These are phyloP conservation scores for Smithornis capensis DNA, from an alignment of 2,113 vertebrate species.

Conservation along the genomic window DNA sequence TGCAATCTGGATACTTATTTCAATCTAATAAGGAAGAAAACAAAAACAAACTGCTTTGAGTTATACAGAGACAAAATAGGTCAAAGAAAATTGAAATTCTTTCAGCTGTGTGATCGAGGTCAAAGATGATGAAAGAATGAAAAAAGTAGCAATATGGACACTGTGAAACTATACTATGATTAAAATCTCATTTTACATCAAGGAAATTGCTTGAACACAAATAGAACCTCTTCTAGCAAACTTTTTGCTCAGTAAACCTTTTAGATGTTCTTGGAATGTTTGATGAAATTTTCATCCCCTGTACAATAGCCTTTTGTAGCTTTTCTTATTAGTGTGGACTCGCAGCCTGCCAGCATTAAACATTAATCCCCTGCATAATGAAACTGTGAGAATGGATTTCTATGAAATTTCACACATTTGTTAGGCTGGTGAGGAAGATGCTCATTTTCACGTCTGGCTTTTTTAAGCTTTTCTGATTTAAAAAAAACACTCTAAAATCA, in stretches of 20 bases:
- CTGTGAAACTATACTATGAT: neutral
- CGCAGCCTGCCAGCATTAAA: slow-evolving; percentile 53
- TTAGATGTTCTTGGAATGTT: slow-evolving; percentile 56
- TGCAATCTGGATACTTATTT: neutral
- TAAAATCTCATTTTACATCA: slow-evolving; percentile 31
- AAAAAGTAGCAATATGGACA: neutral
- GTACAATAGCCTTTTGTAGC: slow-evolving; percentile 54
- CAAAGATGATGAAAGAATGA: neutral
- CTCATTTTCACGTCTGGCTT: slow-evolving; percentile 52
- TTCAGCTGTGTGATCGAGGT: neutral
- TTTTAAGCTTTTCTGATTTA: slow-evolving; percentile 34
- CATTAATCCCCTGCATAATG: slow-evolving; percentile 64
- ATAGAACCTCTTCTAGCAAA: slow-evolving; percentile 25
- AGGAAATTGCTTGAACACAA: slow-evolving; percentile 42
- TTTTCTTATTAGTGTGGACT: slow-evolving; percentile 61
- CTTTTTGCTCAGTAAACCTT: slow-evolving; percentile 32
- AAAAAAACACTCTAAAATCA: neutral
- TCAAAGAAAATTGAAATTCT: neutral
- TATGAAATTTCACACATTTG: slow-evolving; percentile 65
- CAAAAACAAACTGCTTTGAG: neutral
- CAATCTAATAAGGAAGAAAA: neutral
- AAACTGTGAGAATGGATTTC: slow-evolving; percentile 64
- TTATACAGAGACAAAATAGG: neutral
- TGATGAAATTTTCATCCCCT: slow-evolving; percentile 57
- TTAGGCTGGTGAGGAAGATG: slow-evolving; percentile 45